Evolutionary conservation across 1,140 invertebrate species (phyloP).

Genomic region (Ephestia elutella): DNA sequence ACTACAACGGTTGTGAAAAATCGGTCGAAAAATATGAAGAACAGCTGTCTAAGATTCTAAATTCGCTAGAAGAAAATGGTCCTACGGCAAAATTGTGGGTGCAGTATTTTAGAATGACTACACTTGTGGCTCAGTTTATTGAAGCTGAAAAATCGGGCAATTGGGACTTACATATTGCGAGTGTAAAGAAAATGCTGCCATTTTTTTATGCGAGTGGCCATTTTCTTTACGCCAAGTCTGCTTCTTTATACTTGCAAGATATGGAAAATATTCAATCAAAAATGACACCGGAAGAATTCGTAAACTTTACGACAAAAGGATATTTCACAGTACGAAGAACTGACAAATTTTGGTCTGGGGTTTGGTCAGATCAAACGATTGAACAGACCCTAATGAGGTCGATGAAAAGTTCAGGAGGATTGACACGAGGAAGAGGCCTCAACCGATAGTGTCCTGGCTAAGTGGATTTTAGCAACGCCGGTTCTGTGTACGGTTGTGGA

Average conservation of each 20-base stretch:
- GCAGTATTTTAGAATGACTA: constrained; percentile 61
- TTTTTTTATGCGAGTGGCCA: constrained; percentile 67
- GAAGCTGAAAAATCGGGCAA: constrained; percentile 48
- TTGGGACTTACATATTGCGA: constrained; percentile 46
- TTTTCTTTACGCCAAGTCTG: constrained; percentile 65
- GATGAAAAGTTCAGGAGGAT: too few species aligned
- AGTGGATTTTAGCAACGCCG: too few species aligned
- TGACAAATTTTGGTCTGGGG: too few species aligned
- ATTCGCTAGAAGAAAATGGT: constrained; percentile 38
- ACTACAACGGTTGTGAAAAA: too few species aligned
- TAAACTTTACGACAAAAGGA: too few species aligned
- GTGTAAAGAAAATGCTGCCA: constrained; percentile 56
- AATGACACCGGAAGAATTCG: background rate
- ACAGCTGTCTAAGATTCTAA: constrained; percentile 6
- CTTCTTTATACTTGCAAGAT: constrained; percentile 62
- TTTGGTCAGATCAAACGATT: too few species aligned
- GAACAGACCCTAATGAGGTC: too few species aligned
- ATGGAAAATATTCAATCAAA: constrained; percentile 26
- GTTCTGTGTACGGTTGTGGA: too few species aligned
- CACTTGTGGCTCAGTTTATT: constrained; percentile 52
- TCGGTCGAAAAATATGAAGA: too few species aligned
- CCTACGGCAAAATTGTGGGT: constrained; percentile 58
- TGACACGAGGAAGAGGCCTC: too few species aligned
- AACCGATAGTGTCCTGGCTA: too few species aligned
- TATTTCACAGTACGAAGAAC: too few species aligned